Percentiles rank a stretch among this genome's conserved stretches.
Conservation (phyloP, 1,140 invertebrate species). For the Papilio polytes region DNA sequence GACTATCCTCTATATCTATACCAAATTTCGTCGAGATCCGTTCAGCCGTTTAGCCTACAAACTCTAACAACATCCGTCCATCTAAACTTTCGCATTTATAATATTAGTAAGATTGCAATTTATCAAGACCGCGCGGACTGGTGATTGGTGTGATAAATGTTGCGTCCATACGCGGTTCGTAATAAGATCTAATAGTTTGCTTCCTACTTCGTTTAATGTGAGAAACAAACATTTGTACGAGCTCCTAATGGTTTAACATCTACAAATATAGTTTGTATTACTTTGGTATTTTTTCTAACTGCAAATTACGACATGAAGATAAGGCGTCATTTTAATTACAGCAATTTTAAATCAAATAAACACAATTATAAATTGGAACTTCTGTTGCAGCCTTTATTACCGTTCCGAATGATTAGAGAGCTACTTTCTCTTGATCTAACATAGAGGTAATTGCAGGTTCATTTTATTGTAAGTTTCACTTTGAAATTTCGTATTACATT, state of each 20-base stretch:
- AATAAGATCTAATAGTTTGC: conserved; percentile 27
- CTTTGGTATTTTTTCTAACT: no score
- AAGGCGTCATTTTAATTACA: background rate
- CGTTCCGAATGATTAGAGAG: conserved; percentile 35
- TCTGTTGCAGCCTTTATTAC: conserved; percentile 13
- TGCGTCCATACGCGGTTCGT: background rate
- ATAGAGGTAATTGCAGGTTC: conserved; percentile 29
- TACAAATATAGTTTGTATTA: conserved; percentile 1
- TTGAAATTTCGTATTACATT: conserved; percentile 22
- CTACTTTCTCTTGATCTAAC: conserved; percentile 30
- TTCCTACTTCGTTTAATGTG: conserved; percentile 27
- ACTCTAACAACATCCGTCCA: no score
- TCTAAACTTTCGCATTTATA: no score
- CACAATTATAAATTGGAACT: conserved; percentile 8
- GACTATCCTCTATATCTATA: no score
- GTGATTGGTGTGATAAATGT: conserved; percentile 1
- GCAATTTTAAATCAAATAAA: conserved; percentile 25
- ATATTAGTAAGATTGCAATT: background rate
- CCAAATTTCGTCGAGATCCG: no score
- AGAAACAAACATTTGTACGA: conserved; percentile 13
- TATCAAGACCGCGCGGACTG: conserved; percentile 5
- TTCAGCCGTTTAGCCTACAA: no score
- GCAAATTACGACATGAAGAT: no score
- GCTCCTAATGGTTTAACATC: background rate
- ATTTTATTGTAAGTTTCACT: conserved; percentile 20